Evolutionary conservation across 2,888 invertebrate species (phyloP).

Genomic region (Tridacna gigas): DNA sequence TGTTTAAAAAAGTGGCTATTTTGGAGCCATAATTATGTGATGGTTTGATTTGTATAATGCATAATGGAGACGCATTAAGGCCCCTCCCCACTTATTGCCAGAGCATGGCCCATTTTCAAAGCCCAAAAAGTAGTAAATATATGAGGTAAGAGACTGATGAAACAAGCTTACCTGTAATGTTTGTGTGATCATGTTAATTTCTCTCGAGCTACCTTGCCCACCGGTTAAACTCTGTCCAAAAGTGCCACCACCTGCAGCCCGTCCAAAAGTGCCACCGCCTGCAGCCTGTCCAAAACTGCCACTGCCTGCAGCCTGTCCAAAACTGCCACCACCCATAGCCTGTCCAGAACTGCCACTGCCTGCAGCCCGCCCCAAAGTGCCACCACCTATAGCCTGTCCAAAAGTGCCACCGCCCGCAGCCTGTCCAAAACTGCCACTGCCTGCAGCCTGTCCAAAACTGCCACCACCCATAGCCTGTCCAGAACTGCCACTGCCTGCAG

Average conservation of each 20-base stretch:
- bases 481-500: background rate
- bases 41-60: too few species aligned
- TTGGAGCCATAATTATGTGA: too few species aligned
- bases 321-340: background rate
- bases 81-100: too few species aligned
- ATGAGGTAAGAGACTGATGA: too few species aligned
- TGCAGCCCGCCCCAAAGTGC: background rate
- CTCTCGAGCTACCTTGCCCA: background rate
- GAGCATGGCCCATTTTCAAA: too few species aligned
- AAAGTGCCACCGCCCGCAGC: background rate
- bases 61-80: too few species aligned
- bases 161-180: slow-evolving; percentile 28
- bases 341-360: background rate
- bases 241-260: background rate
- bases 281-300: background rate
- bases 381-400: background rate
- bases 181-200: slow-evolving; percentile 29
- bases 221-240: background rate
- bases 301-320: background rate
- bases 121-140: too few species aligned
- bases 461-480: background rate
- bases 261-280: background rate
- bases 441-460: background rate
- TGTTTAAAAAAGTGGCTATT: too few species aligned
- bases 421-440: background rate